Evolutionary conservation across 2,797 vertebrate genomes (phyloP), one percentile per base, ranked within the genome.

Genomic region (Sebastes nivosus): DNA sequence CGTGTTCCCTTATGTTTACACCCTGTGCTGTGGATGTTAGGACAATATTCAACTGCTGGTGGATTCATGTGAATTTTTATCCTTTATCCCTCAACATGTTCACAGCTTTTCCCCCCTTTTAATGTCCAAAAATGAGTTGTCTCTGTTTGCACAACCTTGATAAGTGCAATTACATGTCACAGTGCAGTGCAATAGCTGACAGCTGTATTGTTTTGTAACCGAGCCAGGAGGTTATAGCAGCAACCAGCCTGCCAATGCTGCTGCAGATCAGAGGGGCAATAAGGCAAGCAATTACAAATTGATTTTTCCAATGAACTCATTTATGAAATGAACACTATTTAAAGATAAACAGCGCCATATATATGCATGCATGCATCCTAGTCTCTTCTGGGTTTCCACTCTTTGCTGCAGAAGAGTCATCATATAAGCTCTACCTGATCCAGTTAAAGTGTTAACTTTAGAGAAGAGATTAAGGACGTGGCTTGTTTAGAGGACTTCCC

Each of bases 371-470:
- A 52, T 6, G 12, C 13, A 52, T 0, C 1, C 34, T 38, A 38
- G 59, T 22, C 55, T 73, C n/a, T 25, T 71, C 10, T 50, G 16
- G 4, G n/a, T 5, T 5, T 42, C 38, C 38, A 42, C 18, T 8
- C 50, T 52, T 52, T 10, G 50, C 20, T 52, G 50, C 50, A 52
- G 50, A 52, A 10, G 50, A 16, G 18, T 52, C 18, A 7, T 50
- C 46, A 20, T 52, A 92, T 52, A 92, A 93, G 85, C 90, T 76
- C 68, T 13, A 81, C 87, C 78, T 94, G 89, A 95, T 94, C 93
- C 90, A 90, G 90, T 94, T 95, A 95, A 88, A 89, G 92, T 83
- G 89, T 94, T 93, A 92, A 87, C 61, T 38, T 38, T 38, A 38
- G 36, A 36, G 80, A 18, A 63, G 50, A 82, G 91, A 91, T 93